phyloP scores from a whole-genome alignment of 2,888 invertebrate species.

The Pelosia muscerda region DNA sequence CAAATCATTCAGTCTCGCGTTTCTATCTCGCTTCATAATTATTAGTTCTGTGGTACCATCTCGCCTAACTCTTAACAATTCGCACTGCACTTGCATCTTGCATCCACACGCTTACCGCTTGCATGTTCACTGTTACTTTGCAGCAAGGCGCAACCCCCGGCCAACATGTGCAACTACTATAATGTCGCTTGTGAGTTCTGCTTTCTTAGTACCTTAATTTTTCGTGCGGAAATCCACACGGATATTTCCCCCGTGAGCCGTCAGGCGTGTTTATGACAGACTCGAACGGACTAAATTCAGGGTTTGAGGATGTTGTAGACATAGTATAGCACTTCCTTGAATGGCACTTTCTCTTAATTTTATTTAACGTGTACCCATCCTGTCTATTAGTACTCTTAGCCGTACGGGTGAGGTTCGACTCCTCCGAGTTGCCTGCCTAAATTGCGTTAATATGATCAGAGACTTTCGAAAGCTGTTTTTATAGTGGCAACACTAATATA shows the following conservation, averaged over 20 bases:
- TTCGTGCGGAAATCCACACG: background rate
- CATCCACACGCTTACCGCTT: slow-evolving; percentile 55
- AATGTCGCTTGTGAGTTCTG: slow-evolving; percentile 56
- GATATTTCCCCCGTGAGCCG: background rate
- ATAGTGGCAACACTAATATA: background rate
- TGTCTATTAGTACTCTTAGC: background rate
- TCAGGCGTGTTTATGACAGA: too few species aligned
- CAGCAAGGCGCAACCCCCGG: slow-evolving; percentile 51
- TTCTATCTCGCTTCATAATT: too few species aligned
- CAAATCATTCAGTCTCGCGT: too few species aligned
- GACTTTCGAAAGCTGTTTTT: background rate
- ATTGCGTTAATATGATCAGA: background rate
- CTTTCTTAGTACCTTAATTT: slow-evolving; percentile 24
- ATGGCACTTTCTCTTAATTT: background rate
- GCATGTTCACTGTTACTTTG: slow-evolving; percentile 45
- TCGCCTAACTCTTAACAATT: background rate
- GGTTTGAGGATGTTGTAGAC: too few species aligned
- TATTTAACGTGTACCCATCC: background rate
- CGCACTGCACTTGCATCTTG: slow-evolving; percentile 18
- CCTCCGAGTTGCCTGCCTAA: background rate
- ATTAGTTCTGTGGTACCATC: background rate
- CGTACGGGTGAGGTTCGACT: background rate
- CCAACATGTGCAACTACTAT: slow-evolving; percentile 40
- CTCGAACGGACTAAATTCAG: background rate
- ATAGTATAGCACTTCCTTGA: too few species aligned